Conservation (phyloP, 2,888 invertebrate genomes). For the Eupithecia subumbrata region DNA sequence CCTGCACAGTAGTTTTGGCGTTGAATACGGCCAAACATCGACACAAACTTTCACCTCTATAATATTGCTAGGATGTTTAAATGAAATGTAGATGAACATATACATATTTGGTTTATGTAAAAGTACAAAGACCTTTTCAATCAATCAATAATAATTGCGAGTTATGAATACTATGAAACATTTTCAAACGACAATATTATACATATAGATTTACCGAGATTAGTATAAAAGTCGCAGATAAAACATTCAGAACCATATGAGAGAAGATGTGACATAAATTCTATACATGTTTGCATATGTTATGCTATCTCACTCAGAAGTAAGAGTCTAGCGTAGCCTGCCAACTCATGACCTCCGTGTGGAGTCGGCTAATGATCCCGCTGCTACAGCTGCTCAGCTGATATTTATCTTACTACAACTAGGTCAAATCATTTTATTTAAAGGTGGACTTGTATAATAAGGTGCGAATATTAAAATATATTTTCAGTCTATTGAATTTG, state of each 20-base stretch:
- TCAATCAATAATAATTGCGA: too few relatives aligned
- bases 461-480: background rate
- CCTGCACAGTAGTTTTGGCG: too few relatives aligned
- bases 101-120: too few relatives aligned
- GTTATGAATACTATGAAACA: too few relatives aligned
- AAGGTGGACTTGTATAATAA: background rate
- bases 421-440: constrained; percentile 20
- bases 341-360: constrained; percentile 13
- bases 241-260: background rate
- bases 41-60: too few relatives aligned
- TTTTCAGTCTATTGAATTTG: background rate
- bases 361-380: constrained; percentile 21
- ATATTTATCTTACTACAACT: constrained; percentile 13
- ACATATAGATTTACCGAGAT: background rate
- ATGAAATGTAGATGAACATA: too few relatives aligned
- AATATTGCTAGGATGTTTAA: too few relatives aligned
- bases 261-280: background rate
- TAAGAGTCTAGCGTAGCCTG: constrained; percentile 5
- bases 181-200: too few relatives aligned
- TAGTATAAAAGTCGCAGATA: background rate
- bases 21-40: too few relatives aligned
- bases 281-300: background rate
- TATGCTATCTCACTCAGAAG: background rate
- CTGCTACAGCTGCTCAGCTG: constrained; percentile 9
- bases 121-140: too few relatives aligned